Evolutionary conservation across 2,113 vertebrate species (phyloP), one percentile per base, ranked within the genome.

Genomic region (Arenaria interpres): DNA sequence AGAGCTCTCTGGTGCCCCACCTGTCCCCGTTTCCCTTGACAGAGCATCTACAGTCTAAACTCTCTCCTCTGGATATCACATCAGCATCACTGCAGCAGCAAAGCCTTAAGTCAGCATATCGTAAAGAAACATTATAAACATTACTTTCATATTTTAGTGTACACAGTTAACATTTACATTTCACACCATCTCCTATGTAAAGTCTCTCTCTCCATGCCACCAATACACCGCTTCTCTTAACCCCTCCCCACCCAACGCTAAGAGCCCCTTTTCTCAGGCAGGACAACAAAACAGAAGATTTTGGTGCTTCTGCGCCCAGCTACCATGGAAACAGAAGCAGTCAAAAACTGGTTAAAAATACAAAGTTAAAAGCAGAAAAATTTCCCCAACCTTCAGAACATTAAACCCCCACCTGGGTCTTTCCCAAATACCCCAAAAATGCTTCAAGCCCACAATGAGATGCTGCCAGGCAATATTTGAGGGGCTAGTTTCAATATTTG

Each of bases 81-180:
- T 41, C 80, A 92, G 77, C 79, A 81, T 14, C 80, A 33, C 64
- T 27, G 73, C 41, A 87, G 89, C 60, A 93, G 92, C 69, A 88
- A 78, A 89, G 77, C 57, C 39, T 53, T n/a, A 86, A 92, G 66
- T 48, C 69, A 92, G 66, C 45, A 30, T 79, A 82, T 48, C 3
- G 0, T 79, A 90, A 95, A 89, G 71, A 81, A 84, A 87, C 45
- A 57, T 82, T 73, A 68, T 46, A 84, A 93, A 85, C 48, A 53
- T 56, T 28, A 48, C 80, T 57, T 78, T 85, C 88, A 82, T 72
- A 30, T 82, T 92, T 90, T 13, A 89, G 68, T 59, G 80, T 78
- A 85, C 87, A 77, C 60, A 90, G 83, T 74, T 89, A 93, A 96
- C 72, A 66, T 94, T 93, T 80, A 93, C 59, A 92, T 85, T 89